These are phyloP conservation scores for Morone saxatilis DNA, from an alignment of 2,113 vertebrate species.

Conservation along the genomic window DNA sequence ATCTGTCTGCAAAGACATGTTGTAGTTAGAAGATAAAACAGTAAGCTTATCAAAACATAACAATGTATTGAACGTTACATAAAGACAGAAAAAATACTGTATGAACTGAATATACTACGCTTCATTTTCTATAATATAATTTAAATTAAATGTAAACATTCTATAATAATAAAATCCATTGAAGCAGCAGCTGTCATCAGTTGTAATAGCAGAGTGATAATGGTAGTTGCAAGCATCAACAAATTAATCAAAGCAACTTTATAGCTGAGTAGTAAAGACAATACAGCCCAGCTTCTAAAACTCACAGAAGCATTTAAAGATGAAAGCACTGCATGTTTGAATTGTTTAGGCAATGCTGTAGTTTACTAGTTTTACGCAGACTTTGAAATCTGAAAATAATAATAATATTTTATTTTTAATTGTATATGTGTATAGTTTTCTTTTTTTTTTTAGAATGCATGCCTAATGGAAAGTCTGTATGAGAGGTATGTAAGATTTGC, in stretches of 20 bases:
- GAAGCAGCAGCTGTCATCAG: constrained; percentile 12
- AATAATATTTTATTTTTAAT: background rate
- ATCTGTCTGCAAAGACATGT: background rate
- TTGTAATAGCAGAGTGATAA: background rate
- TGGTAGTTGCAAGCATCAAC: constrained; percentile 3
- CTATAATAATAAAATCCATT: constrained; percentile 3
- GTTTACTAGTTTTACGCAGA: background rate
- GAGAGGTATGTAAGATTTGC: background rate
- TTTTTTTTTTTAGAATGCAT: background rate
- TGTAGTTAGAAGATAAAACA: background rate
- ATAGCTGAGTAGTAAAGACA: constrained; percentile 23
- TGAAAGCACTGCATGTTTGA: background rate
- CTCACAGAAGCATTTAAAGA: constrained; percentile 23
- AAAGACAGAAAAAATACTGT: constrained; percentile 7
- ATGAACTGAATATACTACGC: background rate
- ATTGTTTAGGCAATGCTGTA: background rate
- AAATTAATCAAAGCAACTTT: constrained; percentile 30
- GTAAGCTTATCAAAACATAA: background rate
- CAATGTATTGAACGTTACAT: background rate
- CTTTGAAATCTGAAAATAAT: background rate
- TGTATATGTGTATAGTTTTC: background rate
- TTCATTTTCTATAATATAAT: background rate
- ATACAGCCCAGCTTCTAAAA: constrained; percentile 23
- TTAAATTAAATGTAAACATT: constrained; percentile 17
- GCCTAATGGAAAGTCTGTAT: background rate